A percentile compares a stretch with the other conserved stretches of the same genome.
Conservation (phyloP, 2,888 invertebrate genomes). For the Tinea semifulvella region DNA sequence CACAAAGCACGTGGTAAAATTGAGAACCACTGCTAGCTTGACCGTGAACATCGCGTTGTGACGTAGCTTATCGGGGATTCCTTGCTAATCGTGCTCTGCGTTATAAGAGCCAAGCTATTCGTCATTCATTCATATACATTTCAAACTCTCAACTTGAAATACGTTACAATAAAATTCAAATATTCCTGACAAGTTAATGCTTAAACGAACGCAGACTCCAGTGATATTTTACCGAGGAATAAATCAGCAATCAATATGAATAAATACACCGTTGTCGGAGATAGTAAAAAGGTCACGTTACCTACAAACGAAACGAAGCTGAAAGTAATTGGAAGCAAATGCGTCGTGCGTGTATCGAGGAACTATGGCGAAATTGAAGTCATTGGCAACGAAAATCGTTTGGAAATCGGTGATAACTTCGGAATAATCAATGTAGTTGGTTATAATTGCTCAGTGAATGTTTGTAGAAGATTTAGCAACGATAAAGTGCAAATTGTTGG, state of each 20-base stretch:
- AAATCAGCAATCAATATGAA: slow-evolving; percentile 42
- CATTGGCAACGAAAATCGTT: slow-evolving; percentile 51
- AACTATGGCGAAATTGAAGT: slow-evolving; percentile 58
- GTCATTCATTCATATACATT: slow-evolving; percentile 11
- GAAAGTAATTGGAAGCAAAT: slow-evolving; percentile 53
- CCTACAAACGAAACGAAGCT: slow-evolving; percentile 43
- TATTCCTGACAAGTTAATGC: too few relatives aligned
- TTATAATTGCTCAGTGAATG: slow-evolving; percentile 40
- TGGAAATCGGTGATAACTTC: slow-evolving; percentile 46
- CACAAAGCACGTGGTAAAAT: too few relatives aligned
- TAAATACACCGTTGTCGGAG: slow-evolving; percentile 52
- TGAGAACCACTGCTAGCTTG: too few relatives aligned
- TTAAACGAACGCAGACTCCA: too few relatives aligned
- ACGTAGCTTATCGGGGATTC: slow-evolving; percentile 11
- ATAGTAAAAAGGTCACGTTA: slow-evolving; percentile 62
- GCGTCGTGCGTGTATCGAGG: slow-evolving; percentile 41
- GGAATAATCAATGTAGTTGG: slow-evolving; percentile 52
- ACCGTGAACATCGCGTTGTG: neutral
- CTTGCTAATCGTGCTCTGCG: neutral
- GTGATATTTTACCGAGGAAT: too few relatives aligned
- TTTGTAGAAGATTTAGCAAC: slow-evolving; percentile 40
- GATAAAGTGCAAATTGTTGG: slow-evolving; percentile 48
- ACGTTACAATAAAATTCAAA: too few relatives aligned
- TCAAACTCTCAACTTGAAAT: neutral
- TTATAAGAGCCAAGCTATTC: neutral